Evolutionary conservation across 1,140 invertebrate genomes (phyloP).

Genomic region (Oncopeltus fasciatus): DNA sequence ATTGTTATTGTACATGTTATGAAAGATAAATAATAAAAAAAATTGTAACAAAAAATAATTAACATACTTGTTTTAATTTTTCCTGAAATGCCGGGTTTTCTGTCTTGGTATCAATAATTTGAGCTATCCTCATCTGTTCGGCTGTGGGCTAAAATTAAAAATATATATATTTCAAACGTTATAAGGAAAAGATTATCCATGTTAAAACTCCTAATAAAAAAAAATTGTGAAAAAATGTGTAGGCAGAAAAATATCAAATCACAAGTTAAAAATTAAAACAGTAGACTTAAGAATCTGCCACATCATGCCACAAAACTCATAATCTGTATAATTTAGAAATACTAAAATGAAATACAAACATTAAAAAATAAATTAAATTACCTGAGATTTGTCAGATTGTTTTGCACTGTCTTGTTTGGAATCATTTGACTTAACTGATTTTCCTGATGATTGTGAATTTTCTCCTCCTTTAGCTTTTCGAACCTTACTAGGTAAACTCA

Average conservation of each 20-base stretch:
- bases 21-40: too few relatives aligned
- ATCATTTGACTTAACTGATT: constrained; percentile 4
- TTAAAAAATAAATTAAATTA: background rate
- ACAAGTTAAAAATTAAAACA: too few relatives aligned
- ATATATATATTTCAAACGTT: background rate
- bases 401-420: background rate
- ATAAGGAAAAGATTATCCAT: too few relatives aligned
- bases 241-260: background rate
- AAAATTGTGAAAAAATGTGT: too few relatives aligned
- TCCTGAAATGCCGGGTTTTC: constrained; percentile 50
- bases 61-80: constrained; percentile 45
- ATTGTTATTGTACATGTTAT: too few relatives aligned
- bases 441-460: background rate
- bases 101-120: constrained; percentile 48
- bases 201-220: too few relatives aligned
- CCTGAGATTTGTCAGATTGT: constrained; percentile 11
- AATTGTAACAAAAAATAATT: background rate
- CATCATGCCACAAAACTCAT: too few relatives aligned
- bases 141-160: constrained; percentile 31
- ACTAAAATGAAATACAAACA: background rate
- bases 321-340: too few relatives aligned
- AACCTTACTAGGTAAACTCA: constrained; percentile 11
- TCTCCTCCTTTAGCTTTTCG: constrained; percentile 4
- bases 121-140: constrained; percentile 50
- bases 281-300: too few relatives aligned